phyloP scores from a whole-genome alignment of 2,888 invertebrate genomes.

The Hemithea aestivaria region DNA sequence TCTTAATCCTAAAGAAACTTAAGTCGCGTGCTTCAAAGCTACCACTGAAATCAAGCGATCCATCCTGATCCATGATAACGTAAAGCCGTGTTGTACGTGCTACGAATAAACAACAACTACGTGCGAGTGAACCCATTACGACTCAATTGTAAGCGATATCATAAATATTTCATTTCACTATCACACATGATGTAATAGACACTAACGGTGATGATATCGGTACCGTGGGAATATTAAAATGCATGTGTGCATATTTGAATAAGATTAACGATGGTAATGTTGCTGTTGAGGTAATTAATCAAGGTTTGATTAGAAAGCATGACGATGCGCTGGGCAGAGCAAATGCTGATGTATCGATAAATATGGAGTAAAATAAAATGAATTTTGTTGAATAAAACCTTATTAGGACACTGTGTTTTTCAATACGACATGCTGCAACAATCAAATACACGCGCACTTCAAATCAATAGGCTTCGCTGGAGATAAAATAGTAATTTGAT shows the following conservation, averaged over 20 bases:
- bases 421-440: no score
- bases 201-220: constrained; percentile 30
- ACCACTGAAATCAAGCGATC: no score
- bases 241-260: constrained; percentile 22
- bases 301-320: constrained; percentile 12
- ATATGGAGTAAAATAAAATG: no score
- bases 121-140: constrained; percentile 12
- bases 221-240: constrained; percentile 30
- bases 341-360: not conserved
- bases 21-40: not conserved
- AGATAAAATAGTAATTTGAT: no score
- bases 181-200: constrained; percentile 16
- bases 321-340: not conserved
- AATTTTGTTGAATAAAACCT: no score
- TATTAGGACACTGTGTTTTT: no score
- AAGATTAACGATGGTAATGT: constrained; percentile 26
- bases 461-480: no score
- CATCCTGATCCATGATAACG: not conserved
- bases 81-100: constrained; percentile 9
- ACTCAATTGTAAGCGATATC: constrained; percentile 21
- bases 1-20: no score
- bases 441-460: no score
- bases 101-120: constrained; percentile 23
- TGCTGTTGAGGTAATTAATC: constrained; percentile 25
- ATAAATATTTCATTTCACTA: constrained; percentile 22